These are phyloP conservation scores for Leptinotarsa peninsularis DNA, from an alignment of 2,888 invertebrate species.

Conservation along the genomic window DNA sequence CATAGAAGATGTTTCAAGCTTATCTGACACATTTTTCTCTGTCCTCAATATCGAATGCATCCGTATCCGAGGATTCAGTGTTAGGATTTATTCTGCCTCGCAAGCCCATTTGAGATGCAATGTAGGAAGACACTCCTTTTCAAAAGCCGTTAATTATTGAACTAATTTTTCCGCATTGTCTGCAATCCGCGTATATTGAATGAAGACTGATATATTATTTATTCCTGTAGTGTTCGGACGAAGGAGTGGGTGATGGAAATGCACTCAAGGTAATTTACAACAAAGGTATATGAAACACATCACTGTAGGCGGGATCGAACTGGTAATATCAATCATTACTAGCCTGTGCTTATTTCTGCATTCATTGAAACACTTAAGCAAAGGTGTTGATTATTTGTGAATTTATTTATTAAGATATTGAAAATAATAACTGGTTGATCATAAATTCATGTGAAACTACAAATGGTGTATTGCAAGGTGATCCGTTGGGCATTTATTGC, in stretches of 20 bases:
- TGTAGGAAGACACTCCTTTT: slow-evolving; percentile 6
- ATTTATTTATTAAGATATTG: neutral
- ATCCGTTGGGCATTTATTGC: too few species aligned
- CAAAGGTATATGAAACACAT: slow-evolving; percentile 23
- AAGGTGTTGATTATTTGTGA: neutral
- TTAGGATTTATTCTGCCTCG: neutral
- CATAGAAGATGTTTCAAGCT: too few species aligned
- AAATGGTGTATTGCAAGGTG: too few species aligned
- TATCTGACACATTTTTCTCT: neutral
- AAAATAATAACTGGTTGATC: neutral
- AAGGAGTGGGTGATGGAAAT: slow-evolving; percentile 31
- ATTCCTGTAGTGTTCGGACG: slow-evolving; percentile 9
- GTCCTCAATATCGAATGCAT: neutral
- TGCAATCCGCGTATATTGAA: slow-evolving; percentile 13
- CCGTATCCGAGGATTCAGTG: neutral
- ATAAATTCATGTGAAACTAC: neutral
- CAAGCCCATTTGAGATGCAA: neutral
- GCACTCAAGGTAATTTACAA: slow-evolving; percentile 34
- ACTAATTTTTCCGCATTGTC: slow-evolving; percentile 20
- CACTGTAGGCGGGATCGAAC: slow-evolving; percentile 14
- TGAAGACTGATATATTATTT: slow-evolving; percentile 18
- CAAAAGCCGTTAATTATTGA: slow-evolving; percentile 6
- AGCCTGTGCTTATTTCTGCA: slow-evolving; percentile 1
- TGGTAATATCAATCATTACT: slow-evolving; percentile 11
- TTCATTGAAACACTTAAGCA: neutral